Percentiles rank a stretch among this genome's conserved stretches.
phyloP scores from a whole-genome alignment of 2,888 invertebrate genomes.

The Drosophila nr. perissopoda region DNA sequence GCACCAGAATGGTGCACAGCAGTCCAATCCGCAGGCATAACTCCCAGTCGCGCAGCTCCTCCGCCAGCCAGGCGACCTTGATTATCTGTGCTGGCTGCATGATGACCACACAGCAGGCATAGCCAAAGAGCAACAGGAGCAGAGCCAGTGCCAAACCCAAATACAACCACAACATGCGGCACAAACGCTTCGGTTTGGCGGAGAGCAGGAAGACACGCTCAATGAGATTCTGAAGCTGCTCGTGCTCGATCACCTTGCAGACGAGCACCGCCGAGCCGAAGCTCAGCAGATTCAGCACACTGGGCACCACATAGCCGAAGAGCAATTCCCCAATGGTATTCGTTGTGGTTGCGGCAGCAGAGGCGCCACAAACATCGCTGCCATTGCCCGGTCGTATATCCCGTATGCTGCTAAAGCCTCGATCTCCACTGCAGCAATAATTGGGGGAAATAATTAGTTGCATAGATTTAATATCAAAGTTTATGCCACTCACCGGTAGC shows the following conservation, averaged over 20 bases:
- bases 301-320: slow-evolving; percentile 91
- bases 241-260: slow-evolving; percentile 91
- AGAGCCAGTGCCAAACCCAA: slow-evolving; percentile 89
- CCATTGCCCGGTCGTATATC: slow-evolving; percentile 60
- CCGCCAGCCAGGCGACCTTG: slow-evolving; percentile 69
- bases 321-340: slow-evolving; percentile 88
- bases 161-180: slow-evolving; percentile 90
- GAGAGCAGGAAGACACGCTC: slow-evolving; percentile 92
- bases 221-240: slow-evolving; percentile 93
- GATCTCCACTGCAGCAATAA: slow-evolving; percentile 72
- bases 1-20: slow-evolving; percentile 89
- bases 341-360: slow-evolving; percentile 42
- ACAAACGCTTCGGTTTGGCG: slow-evolving; percentile 88
- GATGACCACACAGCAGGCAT: slow-evolving; percentile 86
- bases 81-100: slow-evolving; percentile 77
- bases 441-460: neutral
- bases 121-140: slow-evolving; percentile 89
- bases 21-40: slow-evolving; percentile 85
- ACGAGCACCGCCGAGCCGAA: slow-evolving; percentile 90
- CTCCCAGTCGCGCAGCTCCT: slow-evolving; percentile 66
- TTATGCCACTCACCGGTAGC: slow-evolving; percentile 87
- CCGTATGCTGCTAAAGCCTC: slow-evolving; percentile 77
- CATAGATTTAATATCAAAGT: neutral
- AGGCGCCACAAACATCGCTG: slow-evolving; percentile 43
- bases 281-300: slow-evolving; percentile 89